Evolutionary conservation across 2,797 vertebrate genomes (phyloP).

Genomic region (Hyperoplus immaculatus): DNA sequence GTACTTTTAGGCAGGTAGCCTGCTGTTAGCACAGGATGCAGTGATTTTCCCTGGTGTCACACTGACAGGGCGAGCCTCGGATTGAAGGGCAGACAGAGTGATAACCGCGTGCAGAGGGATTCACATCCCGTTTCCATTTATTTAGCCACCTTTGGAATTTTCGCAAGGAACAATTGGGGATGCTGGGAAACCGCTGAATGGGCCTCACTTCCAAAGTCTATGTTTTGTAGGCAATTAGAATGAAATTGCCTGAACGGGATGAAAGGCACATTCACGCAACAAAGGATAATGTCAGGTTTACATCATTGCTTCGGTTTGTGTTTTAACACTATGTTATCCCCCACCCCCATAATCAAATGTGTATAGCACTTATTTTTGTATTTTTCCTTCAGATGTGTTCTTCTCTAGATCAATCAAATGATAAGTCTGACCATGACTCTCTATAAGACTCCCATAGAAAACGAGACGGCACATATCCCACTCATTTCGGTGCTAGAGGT

Average conservation of each 20-base stretch:
- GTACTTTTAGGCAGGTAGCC: constrained; percentile 39
- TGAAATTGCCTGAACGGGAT: constrained; percentile 74
- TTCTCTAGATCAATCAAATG: constrained; percentile 57
- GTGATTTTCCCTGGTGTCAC: constrained; percentile 65
- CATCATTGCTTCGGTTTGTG: constrained; percentile 47
- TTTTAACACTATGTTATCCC: constrained; percentile 48
- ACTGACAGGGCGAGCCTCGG: constrained; percentile 57
- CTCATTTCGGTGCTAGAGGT: constrained; percentile 44
- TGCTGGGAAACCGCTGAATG: constrained; percentile 51
- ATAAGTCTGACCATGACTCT: constrained; percentile 53
- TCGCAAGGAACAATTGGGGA: constrained; percentile 65
- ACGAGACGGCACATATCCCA: constrained; percentile 31
- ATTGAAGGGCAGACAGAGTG: constrained; percentile 71
- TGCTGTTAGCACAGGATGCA: constrained; percentile 70
- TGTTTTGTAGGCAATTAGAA: constrained; percentile 80
- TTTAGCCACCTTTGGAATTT: constrained; percentile 78
- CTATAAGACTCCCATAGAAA: constrained; percentile 47
- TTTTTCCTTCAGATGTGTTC: constrained; percentile 50
- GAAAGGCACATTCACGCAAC: constrained; percentile 71
- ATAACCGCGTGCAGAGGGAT: constrained; percentile 73
- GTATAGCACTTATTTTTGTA: constrained; percentile 18
- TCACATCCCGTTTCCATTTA: constrained; percentile 58
- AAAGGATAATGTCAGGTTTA: constrained; percentile 52
- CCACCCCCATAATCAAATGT: constrained; percentile 43
- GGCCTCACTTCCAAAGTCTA: constrained; percentile 54